These are phyloP conservation scores for Ranitomeya imitator DNA, from an alignment of 2,113 vertebrate genomes.

Conservation along the genomic window DNA sequence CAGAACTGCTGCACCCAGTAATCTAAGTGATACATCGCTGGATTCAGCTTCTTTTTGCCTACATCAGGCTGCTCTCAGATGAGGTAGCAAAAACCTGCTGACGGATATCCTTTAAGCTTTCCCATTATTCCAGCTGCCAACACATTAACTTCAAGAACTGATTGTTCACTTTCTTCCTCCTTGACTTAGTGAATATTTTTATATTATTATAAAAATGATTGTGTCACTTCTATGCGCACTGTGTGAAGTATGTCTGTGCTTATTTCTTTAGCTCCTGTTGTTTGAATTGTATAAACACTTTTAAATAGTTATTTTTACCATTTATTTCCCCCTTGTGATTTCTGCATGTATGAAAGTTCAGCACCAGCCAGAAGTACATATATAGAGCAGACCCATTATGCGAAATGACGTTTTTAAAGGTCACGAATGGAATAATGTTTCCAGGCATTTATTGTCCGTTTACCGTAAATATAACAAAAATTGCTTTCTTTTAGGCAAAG, in stretches of 20 bases:
- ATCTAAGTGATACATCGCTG: too few species aligned
- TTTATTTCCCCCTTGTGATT: neutral
- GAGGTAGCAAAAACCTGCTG: too few species aligned
- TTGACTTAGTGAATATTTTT: too few species aligned
- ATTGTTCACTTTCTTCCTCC: too few species aligned
- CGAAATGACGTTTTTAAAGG: conserved; percentile 32
- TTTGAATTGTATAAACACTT: neutral
- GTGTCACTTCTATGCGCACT: neutral
- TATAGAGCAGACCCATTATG: conserved; percentile 26
- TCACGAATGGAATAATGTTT: conserved; percentile 32
- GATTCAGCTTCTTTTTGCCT: too few species aligned
- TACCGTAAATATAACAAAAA: conserved; percentile 33
- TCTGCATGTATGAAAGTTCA: conserved; percentile 19
- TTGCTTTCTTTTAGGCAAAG: conserved; percentile 23
- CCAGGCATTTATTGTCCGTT: conserved; percentile 6
- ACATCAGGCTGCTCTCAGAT: too few species aligned
- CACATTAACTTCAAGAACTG: too few species aligned
- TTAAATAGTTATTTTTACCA: neutral
- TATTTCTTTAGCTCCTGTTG: neutral
- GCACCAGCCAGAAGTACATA: conserved; percentile 11
- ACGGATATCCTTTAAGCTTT: too few species aligned
- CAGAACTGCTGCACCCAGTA: too few species aligned
- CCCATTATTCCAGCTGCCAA: too few species aligned
- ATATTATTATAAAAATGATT: neutral
- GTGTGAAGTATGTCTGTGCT: neutral